phyloP scores from a whole-genome alignment of 2,113 vertebrate species.

The Chinchilla lanigera region DNA sequence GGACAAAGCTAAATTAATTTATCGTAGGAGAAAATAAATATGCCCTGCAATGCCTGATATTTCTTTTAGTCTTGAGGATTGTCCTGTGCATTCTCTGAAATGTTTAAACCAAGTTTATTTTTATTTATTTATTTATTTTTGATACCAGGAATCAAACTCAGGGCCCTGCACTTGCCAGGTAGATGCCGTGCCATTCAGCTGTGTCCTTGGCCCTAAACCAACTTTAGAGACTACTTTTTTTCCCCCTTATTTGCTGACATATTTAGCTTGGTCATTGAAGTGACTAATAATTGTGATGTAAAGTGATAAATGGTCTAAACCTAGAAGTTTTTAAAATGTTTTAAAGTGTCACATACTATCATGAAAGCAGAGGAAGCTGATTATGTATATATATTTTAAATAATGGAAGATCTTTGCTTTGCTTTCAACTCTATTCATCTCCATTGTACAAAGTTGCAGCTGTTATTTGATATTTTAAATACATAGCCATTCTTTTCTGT shows the following conservation, averaged over 20 bases:
- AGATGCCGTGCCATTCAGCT: no score
- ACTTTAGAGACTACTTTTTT: not conserved
- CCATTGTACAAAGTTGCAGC: not conserved
- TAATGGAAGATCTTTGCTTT: not conserved
- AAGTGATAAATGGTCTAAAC: not conserved
- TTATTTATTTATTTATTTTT: no score
- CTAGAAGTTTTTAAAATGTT: not conserved
- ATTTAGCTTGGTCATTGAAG: not conserved
- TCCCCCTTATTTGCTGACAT: not conserved
- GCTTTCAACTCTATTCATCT: not conserved
- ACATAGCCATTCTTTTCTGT: not conserved
- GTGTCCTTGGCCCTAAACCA: not conserved
- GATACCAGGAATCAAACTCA: no score
- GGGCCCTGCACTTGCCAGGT: no score
- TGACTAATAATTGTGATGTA: not conserved
- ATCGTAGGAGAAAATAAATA: not conserved
- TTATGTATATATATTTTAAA: not conserved
- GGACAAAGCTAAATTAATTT: not conserved
- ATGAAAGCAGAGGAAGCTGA: not conserved
- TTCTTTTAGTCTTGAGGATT: not conserved
- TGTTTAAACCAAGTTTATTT: not conserved
- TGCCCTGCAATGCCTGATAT: not conserved
- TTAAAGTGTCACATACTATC: not conserved
- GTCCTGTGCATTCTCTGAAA: not conserved
- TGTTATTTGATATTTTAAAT: slow-evolving; percentile 28